These are phyloP conservation scores for Nemotelus pantherinus DNA, from an alignment of 2,888 invertebrate species.

Conservation along the genomic window DNA sequence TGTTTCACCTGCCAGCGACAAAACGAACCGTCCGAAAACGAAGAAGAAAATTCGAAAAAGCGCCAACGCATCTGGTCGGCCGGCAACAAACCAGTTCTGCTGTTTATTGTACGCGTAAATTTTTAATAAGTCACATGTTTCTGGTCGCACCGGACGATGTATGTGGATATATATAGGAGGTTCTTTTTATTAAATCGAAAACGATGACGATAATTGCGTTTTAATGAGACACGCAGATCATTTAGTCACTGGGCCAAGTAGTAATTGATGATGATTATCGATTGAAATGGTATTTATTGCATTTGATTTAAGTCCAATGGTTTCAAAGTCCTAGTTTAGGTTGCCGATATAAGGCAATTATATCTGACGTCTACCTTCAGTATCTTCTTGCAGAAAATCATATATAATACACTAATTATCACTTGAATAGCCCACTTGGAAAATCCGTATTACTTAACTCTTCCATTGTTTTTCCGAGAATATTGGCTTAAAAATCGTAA, in stretches of 20 bases:
- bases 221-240: slow-evolving; percentile 7
- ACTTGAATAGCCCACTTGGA: no score
- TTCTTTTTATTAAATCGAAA: neutral
- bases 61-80: neutral
- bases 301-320: no score
- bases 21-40: neutral
- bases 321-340: no score
- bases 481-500: no score
- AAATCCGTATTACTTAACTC: no score
- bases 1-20: slow-evolving; percentile 1
- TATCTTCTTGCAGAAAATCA: no score
- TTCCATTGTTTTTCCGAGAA: no score
- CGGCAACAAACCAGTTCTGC: neutral
- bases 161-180: no score
- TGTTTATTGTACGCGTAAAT: neutral
- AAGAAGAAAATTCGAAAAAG: slow-evolving; percentile 15
- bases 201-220: slow-evolving; percentile 1
- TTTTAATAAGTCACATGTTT: neutral
- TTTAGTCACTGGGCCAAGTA: neutral
- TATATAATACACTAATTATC: no score
- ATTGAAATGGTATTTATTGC: neutral
- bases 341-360: no score
- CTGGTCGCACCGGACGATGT: neutral
- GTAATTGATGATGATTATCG: slow-evolving; percentile 10
- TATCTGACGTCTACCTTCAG: no score